Evolutionary conservation across 2,888 invertebrate species (phyloP), one percentile per base, ranked within the genome.

Genomic region (Uropetala carovei): DNA sequence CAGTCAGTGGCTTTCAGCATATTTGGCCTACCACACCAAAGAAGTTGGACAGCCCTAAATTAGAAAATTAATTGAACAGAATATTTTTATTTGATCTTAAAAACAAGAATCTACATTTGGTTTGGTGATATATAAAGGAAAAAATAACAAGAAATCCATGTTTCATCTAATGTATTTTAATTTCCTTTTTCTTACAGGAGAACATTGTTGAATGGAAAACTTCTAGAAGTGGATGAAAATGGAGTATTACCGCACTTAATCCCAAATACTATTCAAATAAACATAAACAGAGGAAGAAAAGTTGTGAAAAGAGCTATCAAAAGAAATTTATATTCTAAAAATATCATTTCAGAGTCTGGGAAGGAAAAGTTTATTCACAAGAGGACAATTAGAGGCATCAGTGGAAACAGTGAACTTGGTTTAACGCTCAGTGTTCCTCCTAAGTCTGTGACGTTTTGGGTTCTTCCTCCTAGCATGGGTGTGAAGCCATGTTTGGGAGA

Each of bases 161-260:
- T 43, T 43, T 43, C 43, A 43, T 43, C 43, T 43, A 43, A 43
- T 43, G 43, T 27, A 27, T 27, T 27, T 13, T 27, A 0, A 2
- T 75, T 75, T 0, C 22, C 75, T 75, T 30, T 30, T n/a, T 64
- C 16, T n/a, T 8, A 30, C n/a, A 89, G 89, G 64, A 43, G 43
- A n/a, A n/a, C 56, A 56, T 11, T 64, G 18, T n/a, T 89, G 56
- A 89, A 89, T 89, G 89, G 64, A 10, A 56, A n/a, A n/a, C 13
- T 43, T 18, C 56, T 89, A 9, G n/a, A 68, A 9, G 64, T 89
- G 43, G n/a, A 64, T 43, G 64, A 27, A 18, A 89, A 89, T n/a
- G 89, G 89, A 89, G n/a, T 11, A 18, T 14, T 89, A 11, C 89
- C 89, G 0, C 43, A 56, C n/a, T n/a, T 89, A 16, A 10, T 5